Percentiles rank a stretch among this genome's conserved stretches.
Evolutionary conservation across 2,113 vertebrate species (phyloP).

Genomic region (Macrotis lagotis): DNA sequence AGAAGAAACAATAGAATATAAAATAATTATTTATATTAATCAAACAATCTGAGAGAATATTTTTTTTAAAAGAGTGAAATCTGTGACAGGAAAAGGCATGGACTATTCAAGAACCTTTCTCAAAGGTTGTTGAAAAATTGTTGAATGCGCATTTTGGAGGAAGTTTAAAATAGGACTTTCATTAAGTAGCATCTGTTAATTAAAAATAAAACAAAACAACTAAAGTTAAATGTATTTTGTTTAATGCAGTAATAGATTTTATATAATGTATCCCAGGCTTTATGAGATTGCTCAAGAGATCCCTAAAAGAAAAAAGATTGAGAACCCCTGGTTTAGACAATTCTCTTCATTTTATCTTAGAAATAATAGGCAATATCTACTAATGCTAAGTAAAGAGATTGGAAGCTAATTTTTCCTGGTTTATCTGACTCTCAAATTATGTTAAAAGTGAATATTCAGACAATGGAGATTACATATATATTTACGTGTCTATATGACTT

Average conservation of each 20-base stretch:
- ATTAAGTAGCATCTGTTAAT: neutral
- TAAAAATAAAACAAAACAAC: neutral
- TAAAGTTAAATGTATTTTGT: neutral
- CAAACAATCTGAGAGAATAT: neutral
- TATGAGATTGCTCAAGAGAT: neutral
- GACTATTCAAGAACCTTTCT: neutral
- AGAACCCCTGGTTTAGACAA: neutral
- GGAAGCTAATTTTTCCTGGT: neutral
- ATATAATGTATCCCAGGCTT: neutral
- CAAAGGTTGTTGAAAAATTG: neutral
- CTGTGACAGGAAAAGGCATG: neutral
- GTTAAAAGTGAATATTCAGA: neutral
- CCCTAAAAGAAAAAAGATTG: neutral
- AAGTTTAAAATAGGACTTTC: neutral
- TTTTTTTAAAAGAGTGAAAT: neutral
- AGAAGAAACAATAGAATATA: neutral
- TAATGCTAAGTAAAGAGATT: neutral
- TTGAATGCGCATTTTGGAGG: neutral
- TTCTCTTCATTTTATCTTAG: constrained; percentile 18
- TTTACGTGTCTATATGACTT: constrained; percentile 2
- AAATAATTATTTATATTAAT: neutral
- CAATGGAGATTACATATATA: neutral
- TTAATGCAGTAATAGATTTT: neutral
- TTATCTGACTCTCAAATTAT: neutral
- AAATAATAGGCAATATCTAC: neutral